A percentile compares a stretch with the other conserved stretches of the same genome.
Conservation (phyloP, 2,113 vertebrate genomes). For the Oxygymnocypris stewartii region DNA sequence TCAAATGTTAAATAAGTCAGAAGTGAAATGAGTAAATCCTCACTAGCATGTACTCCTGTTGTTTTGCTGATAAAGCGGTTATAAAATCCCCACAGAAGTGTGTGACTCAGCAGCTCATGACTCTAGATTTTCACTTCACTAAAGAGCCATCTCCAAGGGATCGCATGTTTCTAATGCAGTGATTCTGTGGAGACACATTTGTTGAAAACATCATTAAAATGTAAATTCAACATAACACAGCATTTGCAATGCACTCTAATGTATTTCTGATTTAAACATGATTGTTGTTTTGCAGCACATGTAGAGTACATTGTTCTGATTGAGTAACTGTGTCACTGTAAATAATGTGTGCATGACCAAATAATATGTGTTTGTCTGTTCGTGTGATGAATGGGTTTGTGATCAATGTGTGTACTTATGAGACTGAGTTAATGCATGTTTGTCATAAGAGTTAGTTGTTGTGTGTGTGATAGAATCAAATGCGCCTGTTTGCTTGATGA, state of each 20-base stretch:
- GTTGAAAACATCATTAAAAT: neutral
- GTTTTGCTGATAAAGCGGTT: neutral
- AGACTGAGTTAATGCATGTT: neutral
- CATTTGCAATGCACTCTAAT: neutral
- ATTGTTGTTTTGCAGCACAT: neutral
- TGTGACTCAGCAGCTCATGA: neutral
- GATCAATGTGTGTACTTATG: neutral
- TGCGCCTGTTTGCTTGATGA: neutral
- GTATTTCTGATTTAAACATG: neutral
- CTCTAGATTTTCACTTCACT: slow-evolving; percentile 25
- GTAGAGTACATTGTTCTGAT: neutral
- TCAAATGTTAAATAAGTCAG: neutral
- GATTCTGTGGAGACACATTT: neutral
- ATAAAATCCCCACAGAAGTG: neutral
- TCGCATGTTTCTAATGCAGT: neutral
- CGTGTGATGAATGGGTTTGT: neutral
- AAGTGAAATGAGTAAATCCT: slow-evolving; percentile 3
- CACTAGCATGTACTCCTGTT: neutral
- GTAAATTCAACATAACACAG: neutral
- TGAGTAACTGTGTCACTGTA: neutral
- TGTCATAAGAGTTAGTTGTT: neutral
- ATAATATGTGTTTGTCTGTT: neutral
- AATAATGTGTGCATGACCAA: neutral
- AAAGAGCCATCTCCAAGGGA: neutral
- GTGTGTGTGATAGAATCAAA: neutral